Percentiles rank a stretch among this genome's conserved stretches.
These are phyloP conservation scores for Cygnus buccinator DNA, from an alignment of 2,113 vertebrate genomes.

Conservation along the genomic window DNA sequence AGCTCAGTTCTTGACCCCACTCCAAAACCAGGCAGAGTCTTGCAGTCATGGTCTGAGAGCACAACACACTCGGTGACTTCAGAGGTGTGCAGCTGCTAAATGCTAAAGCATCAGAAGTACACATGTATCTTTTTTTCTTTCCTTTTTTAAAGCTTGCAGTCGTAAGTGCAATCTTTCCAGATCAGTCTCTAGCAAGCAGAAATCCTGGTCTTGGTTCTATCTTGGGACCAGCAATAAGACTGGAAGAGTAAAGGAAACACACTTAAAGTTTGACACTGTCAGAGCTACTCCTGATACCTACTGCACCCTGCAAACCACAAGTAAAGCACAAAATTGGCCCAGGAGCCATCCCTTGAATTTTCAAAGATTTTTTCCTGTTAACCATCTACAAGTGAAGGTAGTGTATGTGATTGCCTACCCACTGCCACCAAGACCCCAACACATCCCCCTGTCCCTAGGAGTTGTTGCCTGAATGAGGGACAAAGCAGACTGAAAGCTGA, in stretches of 20 bases:
- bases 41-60: neutral
- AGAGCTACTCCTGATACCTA: neutral
- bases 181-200: neutral
- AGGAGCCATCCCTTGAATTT: neutral
- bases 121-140: fast-evolving
- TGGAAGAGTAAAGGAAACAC: neutral
- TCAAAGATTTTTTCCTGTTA: neutral
- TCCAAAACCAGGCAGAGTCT: neutral
- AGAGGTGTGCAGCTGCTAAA: neutral
- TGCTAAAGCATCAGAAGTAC: neutral
- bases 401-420: fast-evolving
- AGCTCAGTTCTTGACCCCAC: neutral
- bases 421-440: neutral
- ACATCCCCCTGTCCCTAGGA: neutral
- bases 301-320: neutral
- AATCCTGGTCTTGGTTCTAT: neutral
- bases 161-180: neutral
- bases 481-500: neutral
- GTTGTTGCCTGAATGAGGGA: neutral
- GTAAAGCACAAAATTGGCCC: neutral
- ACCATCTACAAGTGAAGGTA: neutral
- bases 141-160: neutral
- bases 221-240: neutral
- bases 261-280: no score
- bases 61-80: fast-evolving